Evolutionary conservation across 1,140 invertebrate genomes (phyloP), one percentile per base, ranked within the genome.

Genomic region (Drosophila pectinifera): DNA sequence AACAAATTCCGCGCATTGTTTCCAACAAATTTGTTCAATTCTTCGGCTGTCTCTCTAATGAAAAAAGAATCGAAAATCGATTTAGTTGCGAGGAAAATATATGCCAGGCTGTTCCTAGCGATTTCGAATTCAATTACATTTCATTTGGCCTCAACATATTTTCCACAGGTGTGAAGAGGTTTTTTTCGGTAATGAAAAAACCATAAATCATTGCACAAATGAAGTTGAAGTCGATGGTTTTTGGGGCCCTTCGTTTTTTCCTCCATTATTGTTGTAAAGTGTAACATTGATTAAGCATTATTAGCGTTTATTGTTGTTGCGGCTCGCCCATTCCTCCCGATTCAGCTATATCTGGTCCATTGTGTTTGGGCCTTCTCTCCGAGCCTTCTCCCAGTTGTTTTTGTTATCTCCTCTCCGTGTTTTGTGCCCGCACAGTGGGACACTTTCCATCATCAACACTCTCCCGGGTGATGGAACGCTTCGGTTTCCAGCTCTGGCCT

Each of bases 231-330:
- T 76, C 73, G 24, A 39, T 56, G 26, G 48, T 58, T 55, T 67
- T 49, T 38, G 31, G 48, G 49, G 69, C 67, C 64, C 59, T 56
- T 80, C 64, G 48, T 45, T 67, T 65, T 45, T 68, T 51, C 46
- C 45, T 49, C 41, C 61, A 53, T 80, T 65, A 80, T 85, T 85
- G 89, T 85, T 86, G 84, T 80, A 89, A 89, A 86, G 85, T 89
- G 85, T 89, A 89, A 89, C 84, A 89, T 88, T 88, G 83, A 88
- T 88, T 88, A 88, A 88, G 83, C 83, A 88, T 88, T 88, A 88
- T 88, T 88, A 88, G 84, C 76, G 84, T 80, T 88, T 83, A 76
- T 88, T 83, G 70, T 85, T 85, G 78, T 58, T 84, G 67, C 58
- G 79, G 77, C 65, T 85, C 67, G 73, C 54, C 77, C 49, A 54